A percentile compares a stretch with the other conserved stretches of the same genome.
These are phyloP conservation scores for Meleagris gallopavo DNA, from an alignment of 2,113 vertebrate genomes.

Conservation along the genomic window DNA sequence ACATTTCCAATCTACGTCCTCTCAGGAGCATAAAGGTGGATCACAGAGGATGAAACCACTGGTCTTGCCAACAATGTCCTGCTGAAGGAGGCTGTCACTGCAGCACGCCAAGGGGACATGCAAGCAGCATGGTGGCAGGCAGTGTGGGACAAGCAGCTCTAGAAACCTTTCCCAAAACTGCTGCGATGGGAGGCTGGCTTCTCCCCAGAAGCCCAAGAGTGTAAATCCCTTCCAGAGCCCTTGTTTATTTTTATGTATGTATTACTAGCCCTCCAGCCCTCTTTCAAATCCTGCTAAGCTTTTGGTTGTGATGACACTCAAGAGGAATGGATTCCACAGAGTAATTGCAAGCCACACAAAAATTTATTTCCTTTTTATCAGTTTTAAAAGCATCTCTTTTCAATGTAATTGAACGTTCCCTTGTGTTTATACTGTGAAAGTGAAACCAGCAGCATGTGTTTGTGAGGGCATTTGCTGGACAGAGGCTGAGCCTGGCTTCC, in stretches of 20 bases:
- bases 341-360: neutral
- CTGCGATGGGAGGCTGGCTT: neutral
- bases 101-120: neutral
- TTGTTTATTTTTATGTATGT: neutral
- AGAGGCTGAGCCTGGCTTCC: neutral
- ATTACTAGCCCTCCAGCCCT: neutral
- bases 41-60: neutral
- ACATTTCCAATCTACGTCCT: neutral
- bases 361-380: neutral
- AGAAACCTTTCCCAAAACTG: neutral
- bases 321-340: neutral
- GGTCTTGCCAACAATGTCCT: neutral
- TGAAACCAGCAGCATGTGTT: neutral
- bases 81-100: neutral
- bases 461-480: neutral
- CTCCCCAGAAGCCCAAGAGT: neutral
- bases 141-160: neutral
- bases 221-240: constrained; percentile 2
- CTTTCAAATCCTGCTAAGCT: neutral
- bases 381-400: neutral
- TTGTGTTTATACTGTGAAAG: neutral
- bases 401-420: neutral
- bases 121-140: neutral
- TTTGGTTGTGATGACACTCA: neutral
- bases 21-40: neutral